A percentile compares a stretch with the other conserved stretches of the same genome.
phyloP scores from a whole-genome alignment of 2,797 vertebrate genomes.

The Sebastes vulpes region DNA sequence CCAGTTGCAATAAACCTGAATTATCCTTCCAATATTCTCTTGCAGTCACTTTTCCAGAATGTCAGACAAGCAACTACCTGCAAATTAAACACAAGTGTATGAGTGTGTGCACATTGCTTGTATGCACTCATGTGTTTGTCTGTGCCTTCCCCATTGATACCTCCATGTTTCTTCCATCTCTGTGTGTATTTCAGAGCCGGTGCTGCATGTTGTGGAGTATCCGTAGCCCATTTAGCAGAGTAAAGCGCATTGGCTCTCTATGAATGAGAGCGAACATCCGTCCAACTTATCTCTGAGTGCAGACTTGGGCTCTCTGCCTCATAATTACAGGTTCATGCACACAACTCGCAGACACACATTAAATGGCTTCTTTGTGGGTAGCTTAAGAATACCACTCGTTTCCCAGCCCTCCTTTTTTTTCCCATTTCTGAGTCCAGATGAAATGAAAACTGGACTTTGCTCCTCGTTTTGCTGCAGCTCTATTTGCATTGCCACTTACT shows the following conservation, averaged over 20 bases:
- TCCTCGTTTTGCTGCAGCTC: constrained; percentile 2
- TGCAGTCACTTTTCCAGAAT: neutral
- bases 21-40: neutral
- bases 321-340: constrained; percentile 63
- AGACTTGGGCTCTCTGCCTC: constrained; percentile 66
- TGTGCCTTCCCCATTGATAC: neutral
- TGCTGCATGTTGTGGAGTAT: constrained; percentile 39
- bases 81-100: neutral
- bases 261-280: constrained; percentile 63
- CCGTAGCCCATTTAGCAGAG: constrained; percentile 44
- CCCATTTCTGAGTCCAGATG: constrained; percentile 42
- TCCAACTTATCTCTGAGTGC: constrained; percentile 78
- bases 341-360: constrained; percentile 58
- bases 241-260: constrained; percentile 53
- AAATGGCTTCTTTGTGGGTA: constrained; percentile 70
- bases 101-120: neutral
- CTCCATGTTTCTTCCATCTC: constrained; percentile 13
- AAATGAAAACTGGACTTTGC: constrained; percentile 54
- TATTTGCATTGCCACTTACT: constrained; percentile 26
- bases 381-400: constrained; percentile 67
- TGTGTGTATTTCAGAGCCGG: constrained; percentile 32
- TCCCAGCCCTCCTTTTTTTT: constrained; percentile 5
- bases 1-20: neutral
- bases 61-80: neutral
- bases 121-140: neutral